Evolutionary conservation across 2,888 invertebrate genomes (phyloP).

Genomic region (Odontomyia ornata): DNA sequence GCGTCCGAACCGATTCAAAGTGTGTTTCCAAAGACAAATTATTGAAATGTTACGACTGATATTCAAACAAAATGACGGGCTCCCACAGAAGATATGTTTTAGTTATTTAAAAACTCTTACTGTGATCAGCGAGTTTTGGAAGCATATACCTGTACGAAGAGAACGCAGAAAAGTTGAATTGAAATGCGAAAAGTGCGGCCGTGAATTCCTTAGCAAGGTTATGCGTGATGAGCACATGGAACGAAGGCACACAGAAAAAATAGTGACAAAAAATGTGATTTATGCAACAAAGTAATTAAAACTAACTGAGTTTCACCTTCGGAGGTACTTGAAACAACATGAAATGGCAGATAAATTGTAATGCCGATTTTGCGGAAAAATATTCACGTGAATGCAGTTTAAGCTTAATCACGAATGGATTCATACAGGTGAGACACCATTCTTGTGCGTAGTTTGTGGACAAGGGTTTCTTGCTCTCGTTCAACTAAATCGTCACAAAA

Average conservation of each 20-base stretch:
- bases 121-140: slow-evolving; percentile 16
- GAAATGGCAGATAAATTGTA: slow-evolving; percentile 23
- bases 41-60: no score
- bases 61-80: slow-evolving; percentile 19
- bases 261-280: slow-evolving; percentile 17
- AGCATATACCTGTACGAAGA: neutral
- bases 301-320: slow-evolving; percentile 27
- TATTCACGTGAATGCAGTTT: slow-evolving; percentile 40
- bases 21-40: no score
- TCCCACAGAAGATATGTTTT: slow-evolving; percentile 34
- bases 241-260: neutral
- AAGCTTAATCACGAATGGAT: slow-evolving; percentile 39
- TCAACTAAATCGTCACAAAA: no score
- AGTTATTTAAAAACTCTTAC: slow-evolving; percentile 13
- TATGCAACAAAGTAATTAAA: slow-evolving; percentile 37
- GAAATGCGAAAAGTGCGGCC: slow-evolving; percentile 39
- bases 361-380: slow-evolving; percentile 46
- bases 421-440: slow-evolving; percentile 44
- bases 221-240: slow-evolving; percentile 40
- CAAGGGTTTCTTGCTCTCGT: no score
- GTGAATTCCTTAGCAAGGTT: slow-evolving; percentile 36
- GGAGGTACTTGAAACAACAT: slow-evolving; percentile 38
- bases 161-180: neutral
- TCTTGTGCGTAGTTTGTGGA: slow-evolving; percentile 49
- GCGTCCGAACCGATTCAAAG: no score